These are phyloP conservation scores for Malurus melanocephalus DNA, from an alignment of 2,113 vertebrate genomes.

Conservation along the genomic window DNA sequence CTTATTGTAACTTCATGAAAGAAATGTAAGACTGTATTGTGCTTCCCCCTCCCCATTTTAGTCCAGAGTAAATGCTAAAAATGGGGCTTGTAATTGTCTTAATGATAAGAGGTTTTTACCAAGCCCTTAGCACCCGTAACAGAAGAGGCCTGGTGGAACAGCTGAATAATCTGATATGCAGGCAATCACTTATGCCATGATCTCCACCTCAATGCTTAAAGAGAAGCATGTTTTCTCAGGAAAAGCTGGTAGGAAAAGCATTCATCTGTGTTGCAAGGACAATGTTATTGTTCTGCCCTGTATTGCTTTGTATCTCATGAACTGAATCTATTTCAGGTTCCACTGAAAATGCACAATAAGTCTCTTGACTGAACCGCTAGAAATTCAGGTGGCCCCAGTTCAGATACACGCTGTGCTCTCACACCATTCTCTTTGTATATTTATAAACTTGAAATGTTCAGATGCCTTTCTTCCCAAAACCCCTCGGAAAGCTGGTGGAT, in stretches of 20 bases:
- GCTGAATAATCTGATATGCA: slow-evolving; percentile 45
- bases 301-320: slow-evolving; percentile 46
- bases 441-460: slow-evolving; percentile 48
- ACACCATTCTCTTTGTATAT: slow-evolving; percentile 24
- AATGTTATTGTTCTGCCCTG: slow-evolving; percentile 13
- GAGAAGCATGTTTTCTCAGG: slow-evolving; percentile 13
- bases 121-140: slow-evolving; percentile 24
- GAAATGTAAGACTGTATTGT: neutral
- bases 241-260: slow-evolving; percentile 21
- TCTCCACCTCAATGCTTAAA: slow-evolving; percentile 9
- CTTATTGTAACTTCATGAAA: neutral
- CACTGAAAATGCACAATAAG: slow-evolving; percentile 56
- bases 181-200: slow-evolving; percentile 2
- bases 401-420: slow-evolving; percentile 30
- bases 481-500: neutral
- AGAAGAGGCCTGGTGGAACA: neutral
- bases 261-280: slow-evolving; percentile 7
- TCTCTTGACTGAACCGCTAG: slow-evolving; percentile 29
- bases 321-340: slow-evolving; percentile 65
- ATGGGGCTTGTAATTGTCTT: neutral
- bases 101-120: slow-evolving; percentile 10
- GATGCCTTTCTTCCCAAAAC: slow-evolving; percentile 18
- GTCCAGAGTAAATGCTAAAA: neutral
- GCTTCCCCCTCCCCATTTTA: neutral
- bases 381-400: slow-evolving; percentile 45